These are phyloP conservation scores for Netelia melanura DNA, from an alignment of 2,888 invertebrate genomes.

Conservation along the genomic window DNA sequence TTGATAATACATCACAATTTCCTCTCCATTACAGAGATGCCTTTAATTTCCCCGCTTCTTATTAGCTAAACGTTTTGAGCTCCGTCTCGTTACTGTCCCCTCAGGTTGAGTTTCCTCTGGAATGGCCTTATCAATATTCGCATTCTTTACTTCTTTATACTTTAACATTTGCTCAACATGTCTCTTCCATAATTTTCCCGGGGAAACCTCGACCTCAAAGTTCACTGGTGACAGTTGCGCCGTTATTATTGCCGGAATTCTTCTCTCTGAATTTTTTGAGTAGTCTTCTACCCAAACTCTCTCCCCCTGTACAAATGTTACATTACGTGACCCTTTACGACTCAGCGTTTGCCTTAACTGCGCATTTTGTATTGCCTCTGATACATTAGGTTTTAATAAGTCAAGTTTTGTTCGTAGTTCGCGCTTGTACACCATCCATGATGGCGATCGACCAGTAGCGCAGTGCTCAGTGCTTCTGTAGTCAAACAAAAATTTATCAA, in stretches of 20 bases:
- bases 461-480: conserved; percentile 52
- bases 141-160: background rate
- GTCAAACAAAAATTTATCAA: conserved; percentile 29
- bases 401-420: conserved; percentile 40
- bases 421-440: conserved; percentile 34
- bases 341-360: conserved; percentile 19
- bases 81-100: too few relatives aligned
- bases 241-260: background rate
- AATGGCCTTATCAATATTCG: too few relatives aligned
- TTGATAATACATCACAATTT: too few relatives aligned
- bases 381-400: conserved; percentile 6
- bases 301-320: conserved; percentile 12
- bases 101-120: too few relatives aligned
- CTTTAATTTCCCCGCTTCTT: too few relatives aligned
- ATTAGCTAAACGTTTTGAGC: too few relatives aligned
- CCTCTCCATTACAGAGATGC: too few relatives aligned
- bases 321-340: conserved; percentile 4
- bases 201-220: conserved; percentile 6
- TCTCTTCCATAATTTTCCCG: conserved; percentile 17
- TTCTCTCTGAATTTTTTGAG: background rate
- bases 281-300: conserved; percentile 22
- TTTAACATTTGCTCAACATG: conserved; percentile 24
- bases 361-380: conserved; percentile 3
- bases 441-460: conserved; percentile 44
- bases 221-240: conserved; percentile 21